Base-by-base conservation (phyloP, 2,113 vertebrate species). In the Amphilophus citrinellus region DNA sequence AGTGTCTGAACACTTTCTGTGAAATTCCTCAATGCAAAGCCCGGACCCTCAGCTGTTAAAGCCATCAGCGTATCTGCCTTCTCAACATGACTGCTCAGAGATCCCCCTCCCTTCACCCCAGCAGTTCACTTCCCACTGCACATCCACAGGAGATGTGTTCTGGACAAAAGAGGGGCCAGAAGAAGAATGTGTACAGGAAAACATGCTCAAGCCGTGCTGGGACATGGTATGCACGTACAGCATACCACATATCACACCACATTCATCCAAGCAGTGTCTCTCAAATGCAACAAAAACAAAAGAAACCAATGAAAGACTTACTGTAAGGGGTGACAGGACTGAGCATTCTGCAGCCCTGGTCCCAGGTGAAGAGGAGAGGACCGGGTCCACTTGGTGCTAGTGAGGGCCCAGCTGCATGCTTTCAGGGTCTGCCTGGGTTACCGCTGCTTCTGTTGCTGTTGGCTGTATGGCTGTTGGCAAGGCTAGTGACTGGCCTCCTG, bases 251-350 rank as follows among this genome's bases (percentile, higher is more conserved):
- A 39, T 39, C 8, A 39, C 37, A 39, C 37, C 37, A 0, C 17
- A 73, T 32, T 53, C 17, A 73, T 53, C 27, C 66, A 73, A 53
- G 27, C 6, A 73, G 27, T 73, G 47, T 35, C 17, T n/a, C 44
- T 3, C 47, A 73, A 56, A 11, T 50, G 39, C 32, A 66, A 30
- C 37, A 20, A 10, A 62, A 77, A 75, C 10, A 15, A 17, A 11
- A 10, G 18, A 53, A 22, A n/a, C n/a, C 37, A 60, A 4, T 60
- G 1, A 10, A 20, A 24, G n/a, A 92, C 95, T 90, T 88, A 95
- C 95, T 95, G 94, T 95, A 94, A 83, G 93, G 92, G 92, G 90
- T 89, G 90, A 94, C 91, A 92, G 94, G 92, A 94, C 95, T 95
- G 93, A 94, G 94, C 95, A 95, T 95, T 94, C 95, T 95, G 95